Conservation (phyloP, 1,140 invertebrate species). For the Uloborus diversus region DNA sequence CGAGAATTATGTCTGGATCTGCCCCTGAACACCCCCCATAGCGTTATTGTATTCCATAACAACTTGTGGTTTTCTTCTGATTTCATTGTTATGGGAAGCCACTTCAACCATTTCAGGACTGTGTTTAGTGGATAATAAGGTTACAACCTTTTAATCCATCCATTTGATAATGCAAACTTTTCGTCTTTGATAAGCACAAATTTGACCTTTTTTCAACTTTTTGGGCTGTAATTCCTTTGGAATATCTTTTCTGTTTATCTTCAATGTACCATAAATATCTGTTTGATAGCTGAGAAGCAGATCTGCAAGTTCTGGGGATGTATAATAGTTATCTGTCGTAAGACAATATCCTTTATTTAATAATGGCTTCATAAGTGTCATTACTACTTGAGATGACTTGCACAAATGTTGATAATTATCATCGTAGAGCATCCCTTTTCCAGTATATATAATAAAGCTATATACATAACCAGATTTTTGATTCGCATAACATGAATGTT, state of each 20-base stretch:
- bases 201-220: background rate
- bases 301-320: background rate
- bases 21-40: background rate
- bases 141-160: background rate
- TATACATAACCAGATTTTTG: background rate
- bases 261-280: background rate
- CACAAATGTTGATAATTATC: background rate
- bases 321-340: background rate
- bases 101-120: background rate
- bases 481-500: background rate
- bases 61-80: no score
- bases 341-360: background rate
- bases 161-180: background rate
- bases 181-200: background rate
- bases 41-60: background rate
- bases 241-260: background rate
- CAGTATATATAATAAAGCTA: background rate
- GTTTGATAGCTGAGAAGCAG: background rate
- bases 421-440: background rate
- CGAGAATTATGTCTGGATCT: no score
- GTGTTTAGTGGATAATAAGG: background rate
- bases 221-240: no score
- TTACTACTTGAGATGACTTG: background rate
- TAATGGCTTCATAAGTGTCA: background rate
- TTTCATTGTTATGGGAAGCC: background rate